Conservation (phyloP, 2,113 vertebrate genomes). For the Phyllopteryx taeniolatus region DNA sequence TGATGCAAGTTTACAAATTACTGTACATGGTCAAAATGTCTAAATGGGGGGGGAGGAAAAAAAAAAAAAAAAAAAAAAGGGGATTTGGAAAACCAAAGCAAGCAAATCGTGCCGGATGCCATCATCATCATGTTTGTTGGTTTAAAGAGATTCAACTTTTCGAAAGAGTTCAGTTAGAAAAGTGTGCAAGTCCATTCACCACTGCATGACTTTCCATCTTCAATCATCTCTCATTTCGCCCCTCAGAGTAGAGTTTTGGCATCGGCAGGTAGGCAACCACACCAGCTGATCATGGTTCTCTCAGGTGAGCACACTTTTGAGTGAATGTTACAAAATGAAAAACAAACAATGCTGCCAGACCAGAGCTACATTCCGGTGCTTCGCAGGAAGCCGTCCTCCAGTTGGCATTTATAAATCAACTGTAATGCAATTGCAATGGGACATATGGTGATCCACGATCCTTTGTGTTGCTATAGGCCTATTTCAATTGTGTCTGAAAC, state of each 20-base stretch:
- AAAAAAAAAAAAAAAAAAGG: slow-evolving; percentile 42
- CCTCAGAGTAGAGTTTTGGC: slow-evolving; percentile 33
- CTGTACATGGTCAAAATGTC: slow-evolving; percentile 80
- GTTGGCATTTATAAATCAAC: neutral
- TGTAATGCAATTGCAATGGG: neutral
- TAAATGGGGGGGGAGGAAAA: slow-evolving; percentile 54
- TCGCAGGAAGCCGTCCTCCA: neutral
- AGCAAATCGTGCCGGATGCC: slow-evolving; percentile 42
- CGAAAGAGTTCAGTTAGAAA: slow-evolving; percentile 50
- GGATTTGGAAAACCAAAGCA: slow-evolving; percentile 38
- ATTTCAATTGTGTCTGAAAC: too few species aligned
- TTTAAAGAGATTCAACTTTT: slow-evolving; percentile 27
- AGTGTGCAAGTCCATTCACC: slow-evolving; percentile 46
- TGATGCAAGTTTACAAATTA: slow-evolving; percentile 85
- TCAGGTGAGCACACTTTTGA: neutral
- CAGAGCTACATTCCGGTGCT: neutral
- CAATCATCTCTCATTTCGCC: slow-evolving; percentile 8
- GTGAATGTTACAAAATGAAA: neutral
- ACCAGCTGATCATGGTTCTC: slow-evolving; percentile 5
- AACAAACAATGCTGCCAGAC: neutral
- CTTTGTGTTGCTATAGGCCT: neutral
- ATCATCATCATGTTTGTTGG: slow-evolving; percentile 6
- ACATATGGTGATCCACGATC: neutral
- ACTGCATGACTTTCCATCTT: slow-evolving; percentile 30
- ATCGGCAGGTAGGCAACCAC: slow-evolving; percentile 22